phyloP scores from a whole-genome alignment of 2,888 invertebrate species.

The Diaphora mendica region DNA sequence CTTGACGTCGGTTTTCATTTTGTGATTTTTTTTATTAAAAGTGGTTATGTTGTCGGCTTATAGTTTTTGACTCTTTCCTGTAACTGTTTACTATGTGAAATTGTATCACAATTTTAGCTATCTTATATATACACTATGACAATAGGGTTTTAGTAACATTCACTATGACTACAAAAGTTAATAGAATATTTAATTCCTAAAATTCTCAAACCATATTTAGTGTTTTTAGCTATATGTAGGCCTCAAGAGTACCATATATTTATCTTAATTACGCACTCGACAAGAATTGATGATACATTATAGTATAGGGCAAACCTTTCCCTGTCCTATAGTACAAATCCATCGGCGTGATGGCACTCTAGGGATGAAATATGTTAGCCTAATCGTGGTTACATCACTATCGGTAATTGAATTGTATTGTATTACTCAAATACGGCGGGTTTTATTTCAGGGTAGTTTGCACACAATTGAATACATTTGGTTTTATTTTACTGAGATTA shows the following conservation, averaged over 20 bases:
- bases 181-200: neutral
- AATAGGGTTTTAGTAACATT: too few species aligned
- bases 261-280: constrained; percentile 22
- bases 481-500: neutral
- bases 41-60: too few species aligned
- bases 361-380: constrained; percentile 11
- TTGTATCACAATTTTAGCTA: too few species aligned
- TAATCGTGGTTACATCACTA: constrained; percentile 22
- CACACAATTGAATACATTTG: neutral
- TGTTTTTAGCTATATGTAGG: neutral
- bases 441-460: neutral
- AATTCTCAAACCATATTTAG: neutral
- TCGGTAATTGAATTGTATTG: constrained; percentile 27
- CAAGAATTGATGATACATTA: constrained; percentile 21
- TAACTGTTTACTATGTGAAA: too few species aligned
- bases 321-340: constrained; percentile 17
- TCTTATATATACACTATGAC: too few species aligned
- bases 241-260: constrained; percentile 10
- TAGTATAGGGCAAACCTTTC: constrained; percentile 13
- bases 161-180: neutral
- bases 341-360: constrained; percentile 10
- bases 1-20: too few species aligned
- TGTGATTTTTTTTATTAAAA: too few species aligned
- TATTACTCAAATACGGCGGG: constrained; percentile 13
- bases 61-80: too few species aligned